Base-by-base conservation (phyloP, 2,888 invertebrate genomes). In the Bibio marci region DNA sequence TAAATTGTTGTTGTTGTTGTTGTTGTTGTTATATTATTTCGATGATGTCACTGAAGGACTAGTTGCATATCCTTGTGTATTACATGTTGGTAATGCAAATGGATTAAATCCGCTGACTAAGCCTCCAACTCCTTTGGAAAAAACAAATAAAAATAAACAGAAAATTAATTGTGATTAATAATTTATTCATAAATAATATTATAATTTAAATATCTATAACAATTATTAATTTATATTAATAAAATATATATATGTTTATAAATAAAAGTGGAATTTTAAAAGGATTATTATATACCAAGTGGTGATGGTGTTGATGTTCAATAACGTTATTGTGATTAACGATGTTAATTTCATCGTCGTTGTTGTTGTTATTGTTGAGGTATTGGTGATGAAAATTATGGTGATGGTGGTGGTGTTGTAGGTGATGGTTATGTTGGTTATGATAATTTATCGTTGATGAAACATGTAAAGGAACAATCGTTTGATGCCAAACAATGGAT, bases 31-130 rank as follows among this genome's bases (percentile, higher is more conserved):
- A n/a, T n/a, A 66, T 70, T 76, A 79, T 70, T 79, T 86, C 54
- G 80, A 77, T 37, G 83, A 78, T 44, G 77, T 73, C 47, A 79
- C 73, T 43, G 87, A 66, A 18, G 86, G 81, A 49, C 77, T 76
- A 48, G 79, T 74, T 44, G 80, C 77, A 59, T 88, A 90, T 15
- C 61, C 62, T 62, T 88, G 88, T 32, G 80, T 76, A 54, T 79
- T 85, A 66, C 88, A 88, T 37, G 87, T 85, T 34, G 88, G 86
- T 53, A 90, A 67, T 45, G 87, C 85, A 65, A 91, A 91, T 25
- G 90, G 88, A 59, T 90, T 90, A 67, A 94, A 94, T 31, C 91
- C 88, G 25, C 81, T 79, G 30, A 85, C 85, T 45, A 92, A 69
- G 44, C 87, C 77, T 50, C 83, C 79, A 77, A 92, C 82, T 54